Conservation (phyloP, 2,113 vertebrate species). For the Clinocottus analis region DNA sequence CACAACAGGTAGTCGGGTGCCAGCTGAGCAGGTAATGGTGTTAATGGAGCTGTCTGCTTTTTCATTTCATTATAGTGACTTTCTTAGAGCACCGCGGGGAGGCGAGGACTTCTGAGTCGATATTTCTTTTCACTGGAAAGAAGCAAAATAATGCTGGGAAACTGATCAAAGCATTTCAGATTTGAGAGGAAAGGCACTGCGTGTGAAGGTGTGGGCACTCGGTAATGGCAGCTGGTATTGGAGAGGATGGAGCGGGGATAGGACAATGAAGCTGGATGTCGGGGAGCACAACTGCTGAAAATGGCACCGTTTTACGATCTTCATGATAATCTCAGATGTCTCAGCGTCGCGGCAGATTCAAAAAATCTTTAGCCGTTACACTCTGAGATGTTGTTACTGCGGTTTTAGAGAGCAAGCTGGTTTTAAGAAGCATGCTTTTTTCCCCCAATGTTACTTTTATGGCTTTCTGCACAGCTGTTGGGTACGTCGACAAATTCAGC, state of each 20-base stretch:
- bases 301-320: constrained; percentile 32
- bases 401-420: constrained; percentile 13
- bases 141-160: constrained; percentile 22
- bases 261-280: constrained; percentile 31
- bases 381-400: constrained; percentile 21
- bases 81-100: constrained; percentile 45
- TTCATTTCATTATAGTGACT: constrained; percentile 67
- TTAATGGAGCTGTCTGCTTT: constrained; percentile 63
- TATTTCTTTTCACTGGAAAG: constrained; percentile 50
- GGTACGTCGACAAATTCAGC: background rate
- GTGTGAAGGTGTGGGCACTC: constrained; percentile 19
- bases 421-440: constrained; percentile 20
- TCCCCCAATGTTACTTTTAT: background rate
- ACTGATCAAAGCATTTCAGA: constrained; percentile 60
- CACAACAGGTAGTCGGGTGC: constrained; percentile 61
- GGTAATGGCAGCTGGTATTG: constrained; percentile 13
- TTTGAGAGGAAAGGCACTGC: constrained; percentile 41
- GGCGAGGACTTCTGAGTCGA: constrained; percentile 51
- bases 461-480: constrained; percentile 12
- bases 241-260: constrained; percentile 4
- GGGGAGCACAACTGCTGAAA: constrained; percentile 39
- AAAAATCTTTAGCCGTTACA: constrained; percentile 27
- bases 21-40: constrained; percentile 47
- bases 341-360: background rate
- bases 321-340: constrained; percentile 24